Evolutionary conservation across 2,797 vertebrate genomes (phyloP), one percentile per base, ranked within the genome.

Genomic region (Chiroxiphia lanceolata): DNA sequence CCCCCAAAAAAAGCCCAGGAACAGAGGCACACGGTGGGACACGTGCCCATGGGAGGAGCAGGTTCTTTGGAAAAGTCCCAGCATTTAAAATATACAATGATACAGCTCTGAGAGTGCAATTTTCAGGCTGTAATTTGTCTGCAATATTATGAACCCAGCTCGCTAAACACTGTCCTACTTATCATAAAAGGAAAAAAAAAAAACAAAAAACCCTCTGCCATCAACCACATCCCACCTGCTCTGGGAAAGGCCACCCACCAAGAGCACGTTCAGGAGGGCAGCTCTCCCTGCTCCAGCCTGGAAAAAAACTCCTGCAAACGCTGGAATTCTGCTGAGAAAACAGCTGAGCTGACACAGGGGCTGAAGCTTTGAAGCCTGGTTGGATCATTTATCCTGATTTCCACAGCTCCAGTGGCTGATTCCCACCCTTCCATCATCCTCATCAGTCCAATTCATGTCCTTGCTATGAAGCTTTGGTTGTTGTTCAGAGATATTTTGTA

Each of bases 221-320:
- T 18, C 54, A 51, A 34, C 36, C 75, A 54, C 15, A 12, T 92
- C 56, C 84, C 91, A 95, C 93, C 88, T 94, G 90, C 83, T 80
- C 18, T 12, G 48, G 83, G 44, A 27, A 68, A 64, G 83, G 64
- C 93, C 94, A 95, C 94, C 78, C 94, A 92, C 54, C 44, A 16
- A 9, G 85, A 74, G 18, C 67, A 15, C 0, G 13, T 0, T 61
- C 76, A 42, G 5, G 3, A 59, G 60, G 48, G 60, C 74, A 87
- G 45, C 15, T 56, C 45, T 48, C 56, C 29, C 10, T 9, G 71
- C 31, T 76, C 16, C 53, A 33, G 33, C 13, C 1, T 8, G 40
- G 1, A 47, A 44, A 91, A 78, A 78, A 87, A 12, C 21, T 40
- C 71, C 2, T 56, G 65, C 34, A 53, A 82, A 45, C 3, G 50